Evolutionary conservation across 1,140 invertebrate species (phyloP), one percentile per base, ranked within the genome.

Genomic region (Halictus rubicundus): DNA sequence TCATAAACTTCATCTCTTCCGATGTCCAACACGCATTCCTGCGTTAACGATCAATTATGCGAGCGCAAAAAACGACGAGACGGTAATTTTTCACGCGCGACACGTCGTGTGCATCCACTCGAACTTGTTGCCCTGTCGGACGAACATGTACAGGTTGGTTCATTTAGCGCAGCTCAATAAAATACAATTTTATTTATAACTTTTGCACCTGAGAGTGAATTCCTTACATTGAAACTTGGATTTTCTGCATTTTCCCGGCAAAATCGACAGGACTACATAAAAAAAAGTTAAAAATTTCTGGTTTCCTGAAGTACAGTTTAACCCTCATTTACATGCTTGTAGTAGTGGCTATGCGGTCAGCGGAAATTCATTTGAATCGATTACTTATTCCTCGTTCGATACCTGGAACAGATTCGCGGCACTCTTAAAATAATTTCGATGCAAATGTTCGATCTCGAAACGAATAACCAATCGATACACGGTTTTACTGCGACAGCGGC

Each of bases 1-100:
- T 60, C 37, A n/a, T 25, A 72, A 46, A 61, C 46, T 46, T 61
- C 16, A 71, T 61, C 39, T 25, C 25, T 61, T 72, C 23, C 23
- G 57, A 72, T 42, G 37, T 72, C 10, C 23, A 19, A 32, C 23
- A 60, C 37, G n/a, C 69, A 71, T 59, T 21, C 37, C 37, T 46
- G 23, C 37, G 39, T 61, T 61, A 60, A 72, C 70, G 57, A 72
- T 61, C 39, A 42, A 72, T 72, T 72, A 61, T 46, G 9, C 10
- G 23, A 2, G 70, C 19, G 27, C 23, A 61, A 72, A 72, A 72
- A 61, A 3, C 39, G 23, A 39, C 39, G 5, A 23, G 37, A 37
- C 9, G 52, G 39, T n/a, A 27, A 61, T 61, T 72, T 61, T 72
- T 61, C 57, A 61, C 68, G 54, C 14, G 37, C 19, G 42, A 32